Percentiles rank a stretch among this genome's conserved stretches.
Conservation (phyloP, 2,888 invertebrate species). For the Cataglyphis albicans region DNA sequence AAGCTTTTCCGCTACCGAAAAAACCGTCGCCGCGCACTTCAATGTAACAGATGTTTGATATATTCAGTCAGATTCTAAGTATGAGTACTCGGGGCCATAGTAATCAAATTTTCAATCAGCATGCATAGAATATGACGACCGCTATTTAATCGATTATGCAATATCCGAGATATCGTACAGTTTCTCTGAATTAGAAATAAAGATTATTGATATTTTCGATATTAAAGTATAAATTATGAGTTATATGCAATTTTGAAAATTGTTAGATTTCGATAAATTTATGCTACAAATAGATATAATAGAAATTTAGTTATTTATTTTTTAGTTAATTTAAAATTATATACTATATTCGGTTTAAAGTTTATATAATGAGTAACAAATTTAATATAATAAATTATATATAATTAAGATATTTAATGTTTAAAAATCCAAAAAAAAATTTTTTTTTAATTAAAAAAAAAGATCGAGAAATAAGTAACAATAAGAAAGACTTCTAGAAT, state of each 20-base stretch:
- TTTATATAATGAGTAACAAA: background rate
- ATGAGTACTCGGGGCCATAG: conserved; percentile 8
- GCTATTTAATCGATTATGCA: conserved; percentile 42
- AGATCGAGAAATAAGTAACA: background rate
- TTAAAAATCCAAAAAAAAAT: background rate
- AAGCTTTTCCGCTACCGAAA: background rate
- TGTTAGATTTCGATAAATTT: background rate
- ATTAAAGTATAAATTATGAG: background rate
- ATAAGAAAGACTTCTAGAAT: background rate
- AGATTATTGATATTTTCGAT: background rate
- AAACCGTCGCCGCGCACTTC: background rate
- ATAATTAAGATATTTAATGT: background rate
- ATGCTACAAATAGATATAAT: background rate
- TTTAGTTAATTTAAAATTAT: background rate
- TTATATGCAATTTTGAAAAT: background rate
- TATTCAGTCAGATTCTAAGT: background rate
- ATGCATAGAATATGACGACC: conserved; percentile 13
- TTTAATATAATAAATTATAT: too few relatives aligned
- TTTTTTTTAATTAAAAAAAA: too few relatives aligned
- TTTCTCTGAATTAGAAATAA: background rate
- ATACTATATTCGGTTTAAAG: background rate
- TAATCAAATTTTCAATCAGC: conserved; percentile 24
- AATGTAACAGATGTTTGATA: conserved; percentile 15
- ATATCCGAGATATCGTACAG: background rate
- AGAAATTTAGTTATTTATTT: background rate